Conservation (phyloP, 2,888 invertebrate species). For the Drosophila austrosaltans region DNA sequence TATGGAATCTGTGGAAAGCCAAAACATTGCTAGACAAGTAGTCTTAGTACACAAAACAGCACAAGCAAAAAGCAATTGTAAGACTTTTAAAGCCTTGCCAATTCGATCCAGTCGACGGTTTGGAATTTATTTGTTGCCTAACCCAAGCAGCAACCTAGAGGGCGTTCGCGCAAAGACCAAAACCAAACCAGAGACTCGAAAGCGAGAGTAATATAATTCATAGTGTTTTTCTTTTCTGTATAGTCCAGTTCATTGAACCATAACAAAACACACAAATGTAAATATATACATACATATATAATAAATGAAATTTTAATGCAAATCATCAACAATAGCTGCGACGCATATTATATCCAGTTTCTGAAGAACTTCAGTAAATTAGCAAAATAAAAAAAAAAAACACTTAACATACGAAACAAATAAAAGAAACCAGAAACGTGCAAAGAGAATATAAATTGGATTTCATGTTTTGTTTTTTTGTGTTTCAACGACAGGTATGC, state of each 20-base stretch:
- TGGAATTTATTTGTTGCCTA: constrained; percentile 3
- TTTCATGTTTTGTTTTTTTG: background rate
- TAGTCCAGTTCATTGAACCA: constrained; percentile 46
- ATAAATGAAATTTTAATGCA: constrained; percentile 34
- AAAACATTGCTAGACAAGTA: background rate
- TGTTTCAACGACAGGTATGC: constrained; percentile 17
- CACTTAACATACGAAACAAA: constrained; percentile 22
- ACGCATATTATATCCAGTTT: constrained; percentile 35
- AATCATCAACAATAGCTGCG: constrained; percentile 27
- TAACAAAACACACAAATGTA: constrained; percentile 31
- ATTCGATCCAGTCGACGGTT: constrained; percentile 10
- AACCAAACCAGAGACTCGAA: constrained; percentile 21
- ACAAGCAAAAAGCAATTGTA: background rate
- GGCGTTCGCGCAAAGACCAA: constrained; percentile 25
- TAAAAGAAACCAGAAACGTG: constrained; percentile 22
- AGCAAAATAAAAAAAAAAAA: constrained; percentile 9
- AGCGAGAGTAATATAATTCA: constrained; percentile 11
- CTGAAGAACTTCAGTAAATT: constrained; percentile 20
- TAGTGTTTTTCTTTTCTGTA: background rate
- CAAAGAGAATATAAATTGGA: too few species aligned
- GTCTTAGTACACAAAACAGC: background rate
- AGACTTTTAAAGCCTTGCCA: constrained; percentile 1
- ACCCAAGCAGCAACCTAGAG: constrained; percentile 32
- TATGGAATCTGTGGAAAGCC: background rate
- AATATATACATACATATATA: constrained; percentile 6